Evolutionary conservation across 2,113 vertebrate genomes (phyloP).

Genomic region (Dolichallabes microphthalmus): DNA sequence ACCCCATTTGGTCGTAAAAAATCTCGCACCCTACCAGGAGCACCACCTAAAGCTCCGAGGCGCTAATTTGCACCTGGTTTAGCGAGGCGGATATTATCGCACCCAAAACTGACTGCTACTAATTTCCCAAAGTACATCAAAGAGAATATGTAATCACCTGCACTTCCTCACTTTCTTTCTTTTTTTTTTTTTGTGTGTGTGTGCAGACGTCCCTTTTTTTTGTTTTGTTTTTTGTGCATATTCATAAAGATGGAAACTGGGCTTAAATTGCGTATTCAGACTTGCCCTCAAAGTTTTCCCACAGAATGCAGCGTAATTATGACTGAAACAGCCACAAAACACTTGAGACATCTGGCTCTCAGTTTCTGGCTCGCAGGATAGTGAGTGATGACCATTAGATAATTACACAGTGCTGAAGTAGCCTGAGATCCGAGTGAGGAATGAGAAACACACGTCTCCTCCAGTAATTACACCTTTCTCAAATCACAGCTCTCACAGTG

Average conservation of each 20-base stretch:
- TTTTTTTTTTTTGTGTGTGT: too few relatives aligned
- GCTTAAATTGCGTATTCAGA: not conserved
- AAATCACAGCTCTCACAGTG: not conserved
- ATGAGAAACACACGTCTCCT: not conserved
- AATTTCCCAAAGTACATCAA: not conserved
- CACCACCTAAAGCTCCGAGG: not conserved
- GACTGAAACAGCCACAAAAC: not conserved
- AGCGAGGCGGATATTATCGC: not conserved
- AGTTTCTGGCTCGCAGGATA: not conserved
- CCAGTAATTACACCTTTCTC: conserved; percentile 30
- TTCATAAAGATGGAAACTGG: not conserved
- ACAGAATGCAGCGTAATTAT: not conserved
- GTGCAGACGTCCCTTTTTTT: not conserved
- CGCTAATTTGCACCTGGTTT: not conserved
- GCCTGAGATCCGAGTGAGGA: not conserved
- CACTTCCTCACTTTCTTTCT: not conserved
- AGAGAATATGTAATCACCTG: not conserved
- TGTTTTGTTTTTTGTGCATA: not conserved
- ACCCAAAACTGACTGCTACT: not conserved
- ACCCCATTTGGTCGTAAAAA: not conserved
- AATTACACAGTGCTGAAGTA: not conserved
- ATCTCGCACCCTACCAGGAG: not conserved
- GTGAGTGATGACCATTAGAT: conserved; percentile 3
- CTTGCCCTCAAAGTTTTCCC: not conserved
- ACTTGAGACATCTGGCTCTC: not conserved